phyloP scores from a whole-genome alignment of 2,113 vertebrate species.

The Hippocampus zosterae region DNA sequence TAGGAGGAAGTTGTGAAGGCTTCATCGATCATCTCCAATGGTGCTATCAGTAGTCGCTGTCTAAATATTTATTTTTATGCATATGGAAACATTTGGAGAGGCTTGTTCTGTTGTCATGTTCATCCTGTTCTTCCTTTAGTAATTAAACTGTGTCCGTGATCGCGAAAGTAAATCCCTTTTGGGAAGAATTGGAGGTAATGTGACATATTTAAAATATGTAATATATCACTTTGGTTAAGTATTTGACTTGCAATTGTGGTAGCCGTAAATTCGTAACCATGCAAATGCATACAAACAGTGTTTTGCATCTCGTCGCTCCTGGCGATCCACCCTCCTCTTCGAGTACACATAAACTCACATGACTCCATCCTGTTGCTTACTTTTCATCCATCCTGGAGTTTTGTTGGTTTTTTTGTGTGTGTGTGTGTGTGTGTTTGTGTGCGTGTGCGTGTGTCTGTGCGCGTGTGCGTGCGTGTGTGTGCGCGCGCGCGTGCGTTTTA shows the following conservation, averaged over 20 bases:
- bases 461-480: no score
- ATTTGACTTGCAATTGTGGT: slow-evolving; percentile 36
- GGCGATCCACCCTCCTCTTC: slow-evolving; percentile 31
- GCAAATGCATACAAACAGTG: slow-evolving; percentile 62
- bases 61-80: slow-evolving; percentile 3
- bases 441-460: no score
- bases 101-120: not conserved
- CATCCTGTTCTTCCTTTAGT: not conserved
- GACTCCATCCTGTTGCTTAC: slow-evolving; percentile 57
- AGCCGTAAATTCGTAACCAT: slow-evolving; percentile 45
- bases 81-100: not conserved
- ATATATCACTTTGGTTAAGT: not conserved
- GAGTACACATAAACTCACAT: slow-evolving; percentile 48
- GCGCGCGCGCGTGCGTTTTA: not conserved
- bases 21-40: slow-evolving; percentile 6
- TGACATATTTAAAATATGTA: not conserved
- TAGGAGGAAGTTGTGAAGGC: slow-evolving; percentile 1
- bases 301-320: slow-evolving; percentile 65
- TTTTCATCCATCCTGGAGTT: slow-evolving; percentile 52
- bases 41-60: slow-evolving; percentile 13
- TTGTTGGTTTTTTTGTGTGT: not conserved
- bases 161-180: slow-evolving; percentile 26
- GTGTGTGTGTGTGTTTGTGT: no score
- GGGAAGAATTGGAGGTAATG: not conserved
- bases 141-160: not conserved